Base-by-base conservation (phyloP, 2,888 invertebrate species). In the Habrosyne pyritoides region DNA sequence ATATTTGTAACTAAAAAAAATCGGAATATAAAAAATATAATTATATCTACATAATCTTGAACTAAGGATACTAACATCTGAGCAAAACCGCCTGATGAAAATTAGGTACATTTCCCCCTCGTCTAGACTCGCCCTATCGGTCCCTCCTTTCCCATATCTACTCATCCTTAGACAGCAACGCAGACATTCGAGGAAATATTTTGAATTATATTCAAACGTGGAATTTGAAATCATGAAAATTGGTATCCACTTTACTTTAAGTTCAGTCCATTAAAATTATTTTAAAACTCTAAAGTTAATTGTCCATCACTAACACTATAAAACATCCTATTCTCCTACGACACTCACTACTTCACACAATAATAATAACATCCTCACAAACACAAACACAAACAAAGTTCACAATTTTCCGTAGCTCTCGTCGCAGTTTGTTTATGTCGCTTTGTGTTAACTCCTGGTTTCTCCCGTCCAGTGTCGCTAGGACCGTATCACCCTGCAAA, bases 401-500 rank as follows among this genome's bases (percentile, higher is more conserved):
- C 72, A 77, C 79, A 78, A 24, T 42, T 79, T 80, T 71, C 68
- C 72, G 63, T 74, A 83, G 83, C 84, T 83, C 84, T 73, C 69
- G 74, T 74, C 75, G 80, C 81, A 70, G 64, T 77, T 77, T 73
- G 64, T 79, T 77, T 95, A 92, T 94, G 94, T 93, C 78, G 81
- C 80, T 86, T 86, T 87, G 75, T 86, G 80, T 86, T 90, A 90
- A 91, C 89, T 79, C 79, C 74, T 77, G 77, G 85, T 84, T 82
- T 83, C 79, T 86, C 82, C 74, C 84, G 83, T 72, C 79, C 87
- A 92, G 91, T 89, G 85, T 89, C 90, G 74, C 88, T 92, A 77
- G 91, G 91, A 75, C 91, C 92, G 77, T 93, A 92, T 74, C 90
- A 91, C 63, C 91, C 92, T 63, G 84, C 85, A 75, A 89, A 88